These are phyloP conservation scores for Agapornis canus DNA, from an alignment of 2,797 vertebrate genomes.

Conservation along the genomic window DNA sequence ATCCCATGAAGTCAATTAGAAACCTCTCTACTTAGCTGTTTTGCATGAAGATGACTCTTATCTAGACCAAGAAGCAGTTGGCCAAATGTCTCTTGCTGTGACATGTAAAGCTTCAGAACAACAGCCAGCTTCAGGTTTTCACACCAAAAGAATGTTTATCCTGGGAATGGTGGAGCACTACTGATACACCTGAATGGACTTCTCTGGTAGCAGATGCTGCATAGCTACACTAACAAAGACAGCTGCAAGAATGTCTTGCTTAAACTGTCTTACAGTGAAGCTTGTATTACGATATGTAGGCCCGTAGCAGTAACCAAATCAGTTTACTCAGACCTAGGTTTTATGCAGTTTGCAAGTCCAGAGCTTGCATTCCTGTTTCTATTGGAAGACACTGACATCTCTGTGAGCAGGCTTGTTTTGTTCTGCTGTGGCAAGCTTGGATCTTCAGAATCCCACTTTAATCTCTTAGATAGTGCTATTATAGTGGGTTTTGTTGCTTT, in stretches of 20 bases:
- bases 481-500: not conserved
- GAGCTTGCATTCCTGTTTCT: not conserved
- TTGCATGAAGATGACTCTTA: not conserved
- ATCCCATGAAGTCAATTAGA: not conserved
- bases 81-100: not conserved
- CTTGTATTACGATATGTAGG: not conserved
- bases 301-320: not conserved
- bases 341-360: not conserved
- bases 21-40: not conserved
- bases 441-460: not conserved
- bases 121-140: not conserved
- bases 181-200: not conserved
- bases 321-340: not conserved
- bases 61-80: not conserved
- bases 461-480: not conserved
- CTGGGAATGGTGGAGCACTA: not conserved
- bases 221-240: not conserved
- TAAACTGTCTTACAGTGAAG: not conserved
- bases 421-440: not conserved
- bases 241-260: not conserved
- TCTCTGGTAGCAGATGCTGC: not conserved
- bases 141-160: not conserved
- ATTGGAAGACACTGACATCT: not conserved
- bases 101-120: not conserved
- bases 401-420: not conserved